Percentiles rank a stretch among this genome's conserved stretches.
phyloP scores from a whole-genome alignment of 2,888 invertebrate species.

The Drosophila mayaguana region DNA sequence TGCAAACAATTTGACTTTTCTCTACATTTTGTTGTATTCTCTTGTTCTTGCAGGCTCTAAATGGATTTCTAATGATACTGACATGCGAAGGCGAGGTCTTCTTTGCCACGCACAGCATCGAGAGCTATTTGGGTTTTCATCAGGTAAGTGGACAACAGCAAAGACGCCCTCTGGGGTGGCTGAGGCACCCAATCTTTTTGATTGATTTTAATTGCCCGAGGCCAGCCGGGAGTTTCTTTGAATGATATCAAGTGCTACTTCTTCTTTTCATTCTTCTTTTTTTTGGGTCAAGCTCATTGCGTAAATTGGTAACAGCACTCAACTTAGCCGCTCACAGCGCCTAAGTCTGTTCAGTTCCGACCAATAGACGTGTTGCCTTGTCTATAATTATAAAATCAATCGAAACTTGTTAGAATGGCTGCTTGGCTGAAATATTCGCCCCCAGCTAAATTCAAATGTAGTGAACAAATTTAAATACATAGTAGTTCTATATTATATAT shows the following conservation, averaged over 20 bases:
- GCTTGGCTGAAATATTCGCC: not conserved
- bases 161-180: constrained; percentile 18
- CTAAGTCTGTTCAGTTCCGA: not conserved
- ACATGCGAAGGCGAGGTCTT: constrained; percentile 99
- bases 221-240: constrained; percentile 36
- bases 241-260: constrained; percentile 28
- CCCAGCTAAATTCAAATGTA: not conserved
- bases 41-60: constrained; percentile 92
- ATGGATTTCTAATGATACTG: constrained; percentile 99
- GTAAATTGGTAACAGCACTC: constrained; percentile 47
- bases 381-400: constrained; percentile 3
- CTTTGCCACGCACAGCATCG: constrained; percentile 99
- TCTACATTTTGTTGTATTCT: constrained; percentile 30
- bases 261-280: not conserved
- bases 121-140: constrained; percentile 99
- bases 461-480: not conserved
- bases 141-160: constrained; percentile 90
- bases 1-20: constrained; percentile 18
- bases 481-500: too few relatives aligned
- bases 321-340: constrained; percentile 14
- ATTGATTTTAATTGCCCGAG: constrained; percentile 75
- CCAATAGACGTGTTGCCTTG: not conserved
- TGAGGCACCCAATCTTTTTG: constrained; percentile 49
- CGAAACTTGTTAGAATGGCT: not conserved
- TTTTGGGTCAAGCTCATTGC: constrained; percentile 70